These are phyloP conservation scores for Cryptops parisi DNA, from an alignment of 2,888 invertebrate genomes.

Conservation along the genomic window DNA sequence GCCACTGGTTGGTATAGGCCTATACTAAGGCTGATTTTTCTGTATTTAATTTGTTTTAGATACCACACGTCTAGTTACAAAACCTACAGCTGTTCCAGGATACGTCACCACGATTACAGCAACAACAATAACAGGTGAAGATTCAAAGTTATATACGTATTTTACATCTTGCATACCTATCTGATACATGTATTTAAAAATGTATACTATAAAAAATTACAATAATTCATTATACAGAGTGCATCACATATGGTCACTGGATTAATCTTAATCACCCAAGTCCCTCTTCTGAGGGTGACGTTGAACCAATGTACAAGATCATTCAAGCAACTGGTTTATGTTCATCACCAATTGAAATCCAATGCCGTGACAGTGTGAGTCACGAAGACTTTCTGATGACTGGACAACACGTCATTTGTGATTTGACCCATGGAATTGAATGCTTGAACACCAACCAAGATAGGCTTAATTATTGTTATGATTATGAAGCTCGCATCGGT, in stretches of 20 bases:
- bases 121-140: too few species aligned
- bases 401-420: conserved; percentile 16
- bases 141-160: too few species aligned
- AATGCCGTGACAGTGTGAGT: conserved; percentile 16
- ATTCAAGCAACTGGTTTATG: conserved; percentile 23
- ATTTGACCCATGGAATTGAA: conserved; percentile 13
- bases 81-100: too few species aligned
- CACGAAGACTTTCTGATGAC: conserved; percentile 1
- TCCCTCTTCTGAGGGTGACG: conserved; percentile 24
- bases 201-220: too few species aligned
- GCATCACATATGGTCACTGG: conserved; percentile 28
- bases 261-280: conserved; percentile 25
- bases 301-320: conserved; percentile 25
- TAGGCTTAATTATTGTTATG: conserved; percentile 21
- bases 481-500: conserved; percentile 28
- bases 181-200: too few species aligned
- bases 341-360: conserved; percentile 21
- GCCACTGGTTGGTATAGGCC: too few species aligned
- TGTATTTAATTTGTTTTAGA: too few species aligned
- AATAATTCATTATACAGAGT: conserved; percentile 14
- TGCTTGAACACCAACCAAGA: conserved; percentile 13
- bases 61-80: too few species aligned
- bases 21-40: too few species aligned
- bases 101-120: too few species aligned
- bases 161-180: too few species aligned